A percentile compares a stretch with the other conserved stretches of the same genome.
Conservation (phyloP, 2,797 vertebrate genomes). For the Smutsia temminckii region DNA sequence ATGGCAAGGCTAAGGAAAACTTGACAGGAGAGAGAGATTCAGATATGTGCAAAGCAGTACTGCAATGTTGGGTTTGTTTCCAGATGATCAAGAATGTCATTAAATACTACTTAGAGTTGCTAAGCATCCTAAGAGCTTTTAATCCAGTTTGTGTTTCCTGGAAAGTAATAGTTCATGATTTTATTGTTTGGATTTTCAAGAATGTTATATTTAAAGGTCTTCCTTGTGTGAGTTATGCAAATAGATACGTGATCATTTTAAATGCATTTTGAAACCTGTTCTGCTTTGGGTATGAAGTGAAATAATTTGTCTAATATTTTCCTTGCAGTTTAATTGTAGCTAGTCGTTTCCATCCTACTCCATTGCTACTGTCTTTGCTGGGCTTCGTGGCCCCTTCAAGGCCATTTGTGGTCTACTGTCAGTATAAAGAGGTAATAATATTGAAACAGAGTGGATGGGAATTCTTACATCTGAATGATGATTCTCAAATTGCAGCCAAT, state of each 20-base stretch:
- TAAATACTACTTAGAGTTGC: not conserved
- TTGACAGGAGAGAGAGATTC: not conserved
- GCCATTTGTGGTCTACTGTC: slow-evolving; percentile 96
- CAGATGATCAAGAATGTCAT: not conserved
- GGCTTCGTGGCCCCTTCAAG: slow-evolving; percentile 95
- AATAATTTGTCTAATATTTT: slow-evolving; percentile 60
- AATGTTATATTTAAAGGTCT: slow-evolving; percentile 8
- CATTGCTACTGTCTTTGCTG: slow-evolving; percentile 90
- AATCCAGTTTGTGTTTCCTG: slow-evolving; percentile 10
- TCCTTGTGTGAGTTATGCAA: not conserved
- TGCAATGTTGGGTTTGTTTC: not conserved
- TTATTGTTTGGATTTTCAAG: slow-evolving; percentile 10
- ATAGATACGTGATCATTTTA: not conserved
- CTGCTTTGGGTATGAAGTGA: not conserved
- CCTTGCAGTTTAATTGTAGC: slow-evolving; percentile 94
- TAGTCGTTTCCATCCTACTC: slow-evolving; percentile 93
- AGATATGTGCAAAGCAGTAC: not conserved
- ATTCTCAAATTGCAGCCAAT: not conserved
- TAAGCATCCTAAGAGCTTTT: not conserved
- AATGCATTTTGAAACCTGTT: not conserved
- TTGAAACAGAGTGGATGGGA: not conserved
- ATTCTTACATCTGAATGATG: not conserved
- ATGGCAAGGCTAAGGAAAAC: not conserved
- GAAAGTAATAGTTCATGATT: slow-evolving; percentile 16
- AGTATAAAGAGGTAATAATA: slow-evolving; percentile 97